phyloP scores from a whole-genome alignment of 2,113 vertebrate genomes.

The Acanthisitta chloris region DNA sequence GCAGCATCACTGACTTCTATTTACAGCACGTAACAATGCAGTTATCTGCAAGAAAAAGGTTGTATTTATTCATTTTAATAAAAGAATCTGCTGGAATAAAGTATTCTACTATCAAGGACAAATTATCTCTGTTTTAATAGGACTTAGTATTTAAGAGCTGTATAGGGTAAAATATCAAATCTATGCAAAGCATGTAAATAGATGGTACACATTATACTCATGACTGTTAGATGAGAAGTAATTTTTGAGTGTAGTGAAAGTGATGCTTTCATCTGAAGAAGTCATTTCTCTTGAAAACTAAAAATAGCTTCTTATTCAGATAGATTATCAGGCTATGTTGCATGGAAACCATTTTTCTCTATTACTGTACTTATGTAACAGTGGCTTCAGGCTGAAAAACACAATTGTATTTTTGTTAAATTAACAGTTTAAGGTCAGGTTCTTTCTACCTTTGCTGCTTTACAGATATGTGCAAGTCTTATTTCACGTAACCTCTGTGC shows the following conservation, averaged over 20 bases:
- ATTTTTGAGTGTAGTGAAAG: conserved; percentile 8
- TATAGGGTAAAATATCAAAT: background rate
- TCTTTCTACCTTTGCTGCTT: background rate
- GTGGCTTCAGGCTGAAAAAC: conserved; percentile 33
- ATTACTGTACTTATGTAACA: conserved; percentile 38
- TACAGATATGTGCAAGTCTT: background rate
- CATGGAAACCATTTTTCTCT: conserved; percentile 62
- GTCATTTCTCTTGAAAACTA: conserved; percentile 53
- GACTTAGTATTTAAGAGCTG: background rate
- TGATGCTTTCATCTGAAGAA: conserved; percentile 50
- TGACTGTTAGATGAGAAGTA: background rate
- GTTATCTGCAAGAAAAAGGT: background rate
- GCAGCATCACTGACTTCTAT: background rate
- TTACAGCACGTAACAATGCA: background rate
- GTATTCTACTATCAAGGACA: background rate
- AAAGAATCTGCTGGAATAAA: background rate
- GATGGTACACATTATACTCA: background rate
- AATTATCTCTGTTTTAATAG: background rate
- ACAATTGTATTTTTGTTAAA: conserved; percentile 6
- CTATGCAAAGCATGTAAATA: background rate
- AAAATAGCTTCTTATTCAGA: conserved; percentile 65
- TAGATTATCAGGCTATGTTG: conserved; percentile 39
- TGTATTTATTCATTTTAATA: background rate
- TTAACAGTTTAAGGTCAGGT: conserved; percentile 13
- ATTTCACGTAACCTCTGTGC: background rate